Evolutionary conservation across 2,113 vertebrate species (phyloP), one percentile per base, ranked within the genome.

Genomic region (Leucopternis melanops): DNA sequence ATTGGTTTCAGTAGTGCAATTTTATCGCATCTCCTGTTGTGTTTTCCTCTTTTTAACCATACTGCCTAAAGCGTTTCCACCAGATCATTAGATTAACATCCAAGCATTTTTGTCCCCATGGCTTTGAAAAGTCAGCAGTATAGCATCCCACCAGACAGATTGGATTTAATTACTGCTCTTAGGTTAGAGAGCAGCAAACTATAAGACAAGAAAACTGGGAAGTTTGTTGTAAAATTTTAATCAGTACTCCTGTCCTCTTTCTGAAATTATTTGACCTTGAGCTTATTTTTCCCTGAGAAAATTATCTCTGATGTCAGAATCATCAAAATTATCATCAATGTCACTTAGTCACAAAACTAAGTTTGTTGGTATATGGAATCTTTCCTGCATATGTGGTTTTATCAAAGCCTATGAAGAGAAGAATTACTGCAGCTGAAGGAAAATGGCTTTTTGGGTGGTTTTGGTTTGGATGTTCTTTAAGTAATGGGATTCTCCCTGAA

Each of bases 51-150:
- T 89, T 92, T 94, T 87, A 94, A 93, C 73, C 70, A 92, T 27
- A 38, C 20, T 94, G 88, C 79, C 82, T 94, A 57, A 96, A 81
- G 81, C 86, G 80, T 62, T 95, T 92, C 87, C 74, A 81, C 52
- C 54, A 85, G 57, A 94, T 92, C 92, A 96, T 96, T 94, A 94
- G 82, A 96, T 94, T 93, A 97, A 90, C 85, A 83, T 52, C 63
- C 87, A 71, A 54, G 49, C 34, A 14, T 45, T 44, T 90, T 74
- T 88, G 66, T 75, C 45, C 69, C 67, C 8, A 1, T 81, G 73
- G 65, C 63, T 94, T 91, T 83, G 49, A 86, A 94, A 95, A 93
- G 66, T 57, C 78, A 88, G 52, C 75, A 93, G 61, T 63, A 65
- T 63, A 70, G 38, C 83, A 93, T 95, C 86, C 77, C 65, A 65